Percentiles rank a stretch among this genome's conserved stretches.
These are phyloP conservation scores for Agonopterix subpropinquella DNA, from an alignment of 2,888 invertebrate genomes.

Conservation along the genomic window DNA sequence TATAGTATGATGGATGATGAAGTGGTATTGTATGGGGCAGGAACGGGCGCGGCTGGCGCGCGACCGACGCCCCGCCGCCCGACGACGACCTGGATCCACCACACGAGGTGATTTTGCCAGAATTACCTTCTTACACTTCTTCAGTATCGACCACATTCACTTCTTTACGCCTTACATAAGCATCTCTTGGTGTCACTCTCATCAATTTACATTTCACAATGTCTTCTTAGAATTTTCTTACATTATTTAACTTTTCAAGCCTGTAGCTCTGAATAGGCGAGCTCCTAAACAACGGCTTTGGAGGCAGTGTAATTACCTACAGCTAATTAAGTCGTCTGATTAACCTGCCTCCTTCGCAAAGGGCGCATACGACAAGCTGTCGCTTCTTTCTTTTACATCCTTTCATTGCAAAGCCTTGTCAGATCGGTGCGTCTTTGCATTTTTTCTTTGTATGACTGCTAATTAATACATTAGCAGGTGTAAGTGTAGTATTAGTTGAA, in stretches of 20 bases:
- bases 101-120: constrained; percentile 75
- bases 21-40: constrained; percentile 63
- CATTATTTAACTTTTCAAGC: neutral
- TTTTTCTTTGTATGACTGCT: neutral
- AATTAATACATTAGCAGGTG: neutral
- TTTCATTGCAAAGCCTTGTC: constrained; percentile 11
- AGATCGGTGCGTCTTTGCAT: constrained; percentile 2
- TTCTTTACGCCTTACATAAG: constrained; percentile 56
- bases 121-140: constrained; percentile 64
- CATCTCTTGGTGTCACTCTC: constrained; percentile 59
- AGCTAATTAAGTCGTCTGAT: constrained; percentile 10
- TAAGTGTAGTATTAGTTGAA: constrained; percentile 30
- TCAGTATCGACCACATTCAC: constrained; percentile 53
- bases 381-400: constrained; percentile 23
- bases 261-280: constrained; percentile 12
- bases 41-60: constrained; percentile 67
- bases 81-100: constrained; percentile 66
- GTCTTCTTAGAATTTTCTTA: constrained; percentile 7
- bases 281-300: constrained; percentile 5
- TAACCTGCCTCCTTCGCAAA: constrained; percentile 13
- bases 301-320: constrained; percentile 7
- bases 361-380: constrained; percentile 21
- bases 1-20: constrained; percentile 25
- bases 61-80: constrained; percentile 54
- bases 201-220: constrained; percentile 19